Evolutionary conservation across 2,113 vertebrate species (phyloP).

Genomic region (Haemorhous mexicanus): DNA sequence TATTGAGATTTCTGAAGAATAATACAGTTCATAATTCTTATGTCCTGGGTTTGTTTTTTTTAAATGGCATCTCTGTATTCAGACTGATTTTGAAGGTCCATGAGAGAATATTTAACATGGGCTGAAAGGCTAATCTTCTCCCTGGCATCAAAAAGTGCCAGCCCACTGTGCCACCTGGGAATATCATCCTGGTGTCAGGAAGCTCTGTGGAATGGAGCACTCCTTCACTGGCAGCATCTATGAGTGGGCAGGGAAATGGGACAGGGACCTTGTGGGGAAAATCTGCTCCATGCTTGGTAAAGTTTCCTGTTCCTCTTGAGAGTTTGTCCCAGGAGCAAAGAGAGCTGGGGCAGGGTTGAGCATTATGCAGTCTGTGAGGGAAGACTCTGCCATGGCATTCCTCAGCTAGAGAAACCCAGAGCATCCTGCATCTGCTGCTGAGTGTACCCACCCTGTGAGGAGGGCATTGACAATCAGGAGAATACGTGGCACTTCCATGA

Average conservation of each 20-base stretch:
- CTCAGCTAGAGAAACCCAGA: neutral
- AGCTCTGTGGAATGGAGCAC: neutral
- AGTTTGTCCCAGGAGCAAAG: neutral
- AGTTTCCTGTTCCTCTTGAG: neutral
- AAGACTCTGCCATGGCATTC: neutral
- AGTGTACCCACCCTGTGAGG: neutral
- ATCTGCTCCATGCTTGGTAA: neutral
- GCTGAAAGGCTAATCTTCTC: neutral
- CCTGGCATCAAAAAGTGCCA: neutral
- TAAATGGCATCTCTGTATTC: neutral
- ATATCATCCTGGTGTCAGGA: neutral
- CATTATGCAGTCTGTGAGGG: neutral
- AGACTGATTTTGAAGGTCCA: neutral
- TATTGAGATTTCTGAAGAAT: neutral
- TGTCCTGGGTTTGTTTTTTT: neutral
- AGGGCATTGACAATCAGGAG: neutral
- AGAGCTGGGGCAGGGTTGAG: rapidly evolving
- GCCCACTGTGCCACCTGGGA: neutral
- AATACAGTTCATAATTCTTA: neutral
- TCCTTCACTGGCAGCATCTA: neutral
- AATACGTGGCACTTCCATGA: neutral
- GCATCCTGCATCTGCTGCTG: neutral
- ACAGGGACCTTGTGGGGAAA: neutral
- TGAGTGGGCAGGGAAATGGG: neutral
- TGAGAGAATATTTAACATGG: neutral